Percentiles rank a stretch among this genome's conserved stretches.
These are phyloP conservation scores for Pocillopora grandis DNA, from an alignment of 92 coral and sea anemone species.

Conservation along the genomic window DNA sequence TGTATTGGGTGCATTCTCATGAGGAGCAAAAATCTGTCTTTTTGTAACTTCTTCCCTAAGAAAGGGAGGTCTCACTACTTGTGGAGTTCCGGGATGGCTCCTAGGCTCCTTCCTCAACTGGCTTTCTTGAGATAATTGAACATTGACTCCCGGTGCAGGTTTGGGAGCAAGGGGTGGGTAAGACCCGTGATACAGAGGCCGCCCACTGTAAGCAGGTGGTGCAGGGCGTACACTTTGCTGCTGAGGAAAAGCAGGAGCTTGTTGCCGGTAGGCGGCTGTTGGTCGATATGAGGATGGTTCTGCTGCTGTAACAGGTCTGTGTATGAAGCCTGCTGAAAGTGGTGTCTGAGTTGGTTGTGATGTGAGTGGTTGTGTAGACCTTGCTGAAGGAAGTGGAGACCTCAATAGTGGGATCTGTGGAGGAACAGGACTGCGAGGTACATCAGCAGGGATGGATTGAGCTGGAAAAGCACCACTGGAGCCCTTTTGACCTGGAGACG, in stretches of 20 bases:
- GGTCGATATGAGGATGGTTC: conserved; percentile 26
- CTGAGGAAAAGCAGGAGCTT: conserved; percentile 28
- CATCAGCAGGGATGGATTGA: conserved; percentile 8
- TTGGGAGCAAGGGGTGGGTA: conserved; percentile 45
- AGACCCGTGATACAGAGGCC: conserved; percentile 16
- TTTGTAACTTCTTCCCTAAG: conserved; percentile 18
- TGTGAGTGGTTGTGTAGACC: conserved; percentile 27
- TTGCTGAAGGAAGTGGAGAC: conserved; percentile 21
- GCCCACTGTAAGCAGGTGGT: conserved; percentile 27
- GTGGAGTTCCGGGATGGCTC: conserved; percentile 1
- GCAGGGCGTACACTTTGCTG: conserved; percentile 33
- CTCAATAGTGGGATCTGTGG: conserved; percentile 10
- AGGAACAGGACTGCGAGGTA: conserved; percentile 3
- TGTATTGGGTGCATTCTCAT: conserved; percentile 10
- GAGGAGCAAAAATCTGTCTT: conserved; percentile 22
- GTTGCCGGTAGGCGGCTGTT: conserved; percentile 21
- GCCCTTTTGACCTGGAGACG: conserved; percentile 18
- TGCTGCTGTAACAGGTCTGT: conserved; percentile 14
- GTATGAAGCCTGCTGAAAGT: conserved; percentile 19
- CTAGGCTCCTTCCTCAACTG: conserved; percentile 17
- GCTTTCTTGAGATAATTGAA: conserved; percentile 27
- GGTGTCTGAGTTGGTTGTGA: conserved; percentile 24
- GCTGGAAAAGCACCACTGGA: not conserved
- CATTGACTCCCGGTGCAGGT: conserved; percentile 36
- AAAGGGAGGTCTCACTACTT: conserved; percentile 9